Conservation (phyloP, 2,888 invertebrate species). For the Sycophila texana region DNA sequence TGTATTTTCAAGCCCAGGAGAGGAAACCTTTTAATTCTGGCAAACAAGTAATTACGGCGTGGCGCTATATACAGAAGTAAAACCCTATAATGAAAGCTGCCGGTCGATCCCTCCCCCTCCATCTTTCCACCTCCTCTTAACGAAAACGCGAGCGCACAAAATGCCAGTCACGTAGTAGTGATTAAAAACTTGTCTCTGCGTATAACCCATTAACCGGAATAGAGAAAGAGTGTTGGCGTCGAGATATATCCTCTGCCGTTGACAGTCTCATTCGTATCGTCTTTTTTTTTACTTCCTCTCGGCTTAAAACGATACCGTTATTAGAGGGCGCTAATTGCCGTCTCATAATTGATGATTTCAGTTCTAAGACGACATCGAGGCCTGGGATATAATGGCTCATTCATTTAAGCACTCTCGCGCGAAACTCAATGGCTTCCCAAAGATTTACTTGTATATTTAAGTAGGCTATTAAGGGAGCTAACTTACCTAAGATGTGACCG, state of each 20-base stretch:
- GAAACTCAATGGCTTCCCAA: conserved; percentile 1
- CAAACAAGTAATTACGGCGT: conserved; percentile 53
- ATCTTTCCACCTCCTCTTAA: too few relatives aligned
- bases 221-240: background rate
- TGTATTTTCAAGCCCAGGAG: conserved; percentile 7
- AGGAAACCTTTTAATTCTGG: conserved; percentile 51
- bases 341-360: conserved; percentile 45
- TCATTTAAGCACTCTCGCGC: conserved; percentile 2
- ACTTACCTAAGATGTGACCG: too few relatives aligned
- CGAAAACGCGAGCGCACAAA: conserved; percentile 22
- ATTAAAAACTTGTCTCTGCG: conserved; percentile 52
- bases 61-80: conserved; percentile 22
- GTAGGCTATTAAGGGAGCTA: too few relatives aligned
- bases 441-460: conserved; percentile 13
- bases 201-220: conserved; percentile 40
- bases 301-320: conserved; percentile 46
- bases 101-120: background rate
- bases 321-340: conserved; percentile 46
- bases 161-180: conserved; percentile 54
- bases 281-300: conserved; percentile 1
- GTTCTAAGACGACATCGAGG: conserved; percentile 17
- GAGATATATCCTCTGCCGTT: background rate
- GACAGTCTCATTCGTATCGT: conserved; percentile 21
- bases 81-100: conserved; percentile 42
- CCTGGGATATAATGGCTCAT: background rate